Percentiles rank a stretch among this genome's conserved stretches.
phyloP scores from a whole-genome alignment of 2,797 vertebrate genomes.

The Mus spretus region DNA sequence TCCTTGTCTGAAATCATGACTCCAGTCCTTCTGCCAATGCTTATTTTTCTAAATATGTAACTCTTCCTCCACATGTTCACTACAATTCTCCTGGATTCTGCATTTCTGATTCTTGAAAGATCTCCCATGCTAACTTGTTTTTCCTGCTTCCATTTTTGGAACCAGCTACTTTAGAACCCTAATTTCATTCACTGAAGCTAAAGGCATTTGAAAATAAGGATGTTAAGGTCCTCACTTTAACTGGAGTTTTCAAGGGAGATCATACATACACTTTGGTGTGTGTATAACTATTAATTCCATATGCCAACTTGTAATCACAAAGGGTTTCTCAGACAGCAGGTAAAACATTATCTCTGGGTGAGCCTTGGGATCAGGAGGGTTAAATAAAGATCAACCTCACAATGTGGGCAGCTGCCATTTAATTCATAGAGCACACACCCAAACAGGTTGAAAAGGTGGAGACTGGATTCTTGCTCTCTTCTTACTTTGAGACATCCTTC shows the following conservation, averaged over 20 bases:
- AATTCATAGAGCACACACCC: not conserved
- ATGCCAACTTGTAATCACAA: not conserved
- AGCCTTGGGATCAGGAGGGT: not conserved
- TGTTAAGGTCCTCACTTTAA: not conserved
- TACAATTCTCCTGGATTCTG: not conserved
- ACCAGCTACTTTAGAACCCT: not conserved
- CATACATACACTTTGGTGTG: not conserved
- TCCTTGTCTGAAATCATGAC: not conserved
- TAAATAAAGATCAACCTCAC: not conserved
- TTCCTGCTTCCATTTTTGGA: not conserved
- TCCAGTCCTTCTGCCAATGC: not conserved
- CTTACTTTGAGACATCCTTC: not conserved
- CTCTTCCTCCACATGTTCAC: not conserved
- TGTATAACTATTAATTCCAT: not conserved
- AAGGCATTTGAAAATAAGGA: not conserved
- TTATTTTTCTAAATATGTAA: not conserved
- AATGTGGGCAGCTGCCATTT: not conserved
- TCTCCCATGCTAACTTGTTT: not conserved
- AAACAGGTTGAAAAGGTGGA: not conserved
- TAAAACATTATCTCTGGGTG: not conserved
- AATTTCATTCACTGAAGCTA: not conserved
- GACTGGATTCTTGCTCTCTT: not conserved
- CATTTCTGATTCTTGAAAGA: not conserved
- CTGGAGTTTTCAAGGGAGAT: not conserved
- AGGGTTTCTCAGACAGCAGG: not conserved